Percentiles rank a stretch among this genome's conserved stretches.
These are phyloP conservation scores for Pseudococcus jackbeardsleyi DNA, from an alignment of 2,888 invertebrate genomes.

Conservation along the genomic window DNA sequence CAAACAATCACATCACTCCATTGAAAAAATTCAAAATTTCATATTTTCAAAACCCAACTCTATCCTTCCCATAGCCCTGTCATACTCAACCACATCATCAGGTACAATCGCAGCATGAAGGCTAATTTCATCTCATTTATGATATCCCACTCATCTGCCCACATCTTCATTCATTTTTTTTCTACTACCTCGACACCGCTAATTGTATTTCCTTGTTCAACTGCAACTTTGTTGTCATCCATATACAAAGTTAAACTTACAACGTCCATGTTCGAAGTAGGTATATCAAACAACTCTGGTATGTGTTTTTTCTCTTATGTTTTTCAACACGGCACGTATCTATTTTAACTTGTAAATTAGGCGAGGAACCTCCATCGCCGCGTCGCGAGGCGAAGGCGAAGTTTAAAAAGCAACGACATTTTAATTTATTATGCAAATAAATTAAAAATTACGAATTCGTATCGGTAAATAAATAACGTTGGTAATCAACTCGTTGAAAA, in stretches of 20 bases:
- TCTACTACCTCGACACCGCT: neutral
- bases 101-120: neutral
- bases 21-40: no score
- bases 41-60: no score
- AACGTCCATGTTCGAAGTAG: neutral
- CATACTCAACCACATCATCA: neutral
- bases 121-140: neutral
- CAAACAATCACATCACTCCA: no score
- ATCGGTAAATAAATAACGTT: conserved; percentile 51
- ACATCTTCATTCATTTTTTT: neutral
- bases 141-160: conserved; percentile 1
- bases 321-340: conserved; percentile 26
- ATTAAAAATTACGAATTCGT: conserved; percentile 59
- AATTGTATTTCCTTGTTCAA: conserved; percentile 32
- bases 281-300: neutral
- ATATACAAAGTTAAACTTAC: conserved; percentile 3
- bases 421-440: conserved; percentile 61
- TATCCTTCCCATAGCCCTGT: neutral
- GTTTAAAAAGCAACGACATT: conserved; percentile 47
- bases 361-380: neutral
- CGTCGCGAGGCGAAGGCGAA: neutral
- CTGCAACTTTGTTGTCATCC: conserved; percentile 2
- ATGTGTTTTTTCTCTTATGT: neutral
- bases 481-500: conserved; percentile 58
- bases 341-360: conserved; percentile 32